Percentiles rank a stretch among this genome's conserved stretches.
These are phyloP conservation scores for Spodoptera frugiperda DNA, from an alignment of 1,140 invertebrate genomes.

Conservation along the genomic window DNA sequence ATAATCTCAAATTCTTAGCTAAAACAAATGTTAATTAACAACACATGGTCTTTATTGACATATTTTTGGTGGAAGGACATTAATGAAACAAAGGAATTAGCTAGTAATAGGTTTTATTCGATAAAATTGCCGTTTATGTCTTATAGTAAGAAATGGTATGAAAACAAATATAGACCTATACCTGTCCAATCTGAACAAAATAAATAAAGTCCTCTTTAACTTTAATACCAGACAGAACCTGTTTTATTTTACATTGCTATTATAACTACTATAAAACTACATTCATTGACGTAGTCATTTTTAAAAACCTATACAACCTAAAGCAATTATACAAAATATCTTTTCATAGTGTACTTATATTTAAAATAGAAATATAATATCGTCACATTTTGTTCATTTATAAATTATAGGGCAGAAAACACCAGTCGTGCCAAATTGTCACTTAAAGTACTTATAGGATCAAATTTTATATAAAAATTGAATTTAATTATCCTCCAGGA, in stretches of 20 bases:
- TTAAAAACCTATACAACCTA: slow-evolving; percentile 82
- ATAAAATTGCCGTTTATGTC: slow-evolving; percentile 74
- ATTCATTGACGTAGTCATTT: slow-evolving; percentile 61
- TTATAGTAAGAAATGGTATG: slow-evolving; percentile 71
- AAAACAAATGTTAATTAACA: too few relatives aligned
- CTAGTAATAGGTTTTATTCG: slow-evolving; percentile 59
- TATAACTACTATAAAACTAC: slow-evolving; percentile 67
- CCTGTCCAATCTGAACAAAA: slow-evolving; percentile 71
- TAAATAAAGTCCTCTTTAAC: slow-evolving; percentile 76
- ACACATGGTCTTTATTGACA: not conserved
- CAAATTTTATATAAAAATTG: slow-evolving; percentile 47
- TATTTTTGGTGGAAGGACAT: not conserved
- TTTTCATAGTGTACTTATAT: slow-evolving; percentile 76
- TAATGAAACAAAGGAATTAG: slow-evolving; percentile 35
- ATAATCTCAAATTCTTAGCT: too few relatives aligned
- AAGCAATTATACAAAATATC: slow-evolving; percentile 85
- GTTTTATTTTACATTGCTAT: slow-evolving; percentile 75
- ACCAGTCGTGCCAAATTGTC: slow-evolving; percentile 46
- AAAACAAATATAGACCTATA: slow-evolving; percentile 67
- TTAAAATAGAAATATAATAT: slow-evolving; percentile 79
- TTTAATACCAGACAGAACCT: slow-evolving; percentile 72
- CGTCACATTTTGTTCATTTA: slow-evolving; percentile 78
- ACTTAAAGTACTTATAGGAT: slow-evolving; percentile 45
- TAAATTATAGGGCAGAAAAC: slow-evolving; percentile 64
- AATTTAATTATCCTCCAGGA: slow-evolving; percentile 63